A percentile compares a stretch with the other conserved stretches of the same genome.
These are phyloP conservation scores for Heliothis virescens DNA, from an alignment of 1,140 invertebrate genomes.

Conservation along the genomic window DNA sequence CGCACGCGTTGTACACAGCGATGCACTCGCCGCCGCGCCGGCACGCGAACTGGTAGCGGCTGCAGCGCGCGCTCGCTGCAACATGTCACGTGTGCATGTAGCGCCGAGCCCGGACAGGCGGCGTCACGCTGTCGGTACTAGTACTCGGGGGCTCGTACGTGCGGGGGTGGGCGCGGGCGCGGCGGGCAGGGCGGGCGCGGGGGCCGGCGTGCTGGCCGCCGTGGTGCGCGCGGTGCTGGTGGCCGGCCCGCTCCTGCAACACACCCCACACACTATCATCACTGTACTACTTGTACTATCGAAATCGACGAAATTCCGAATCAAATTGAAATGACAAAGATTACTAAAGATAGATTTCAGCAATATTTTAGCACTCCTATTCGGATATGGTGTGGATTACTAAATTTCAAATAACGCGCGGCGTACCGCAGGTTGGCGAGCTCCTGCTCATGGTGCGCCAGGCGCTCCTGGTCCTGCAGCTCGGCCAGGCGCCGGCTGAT, in stretches of 20 bases:
- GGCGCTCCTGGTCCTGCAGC: slow-evolving; percentile 90
- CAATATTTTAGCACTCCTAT: no score
- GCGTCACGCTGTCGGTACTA: no score
- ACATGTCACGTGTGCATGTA: neutral
- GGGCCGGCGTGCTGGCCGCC: slow-evolving; percentile 52
- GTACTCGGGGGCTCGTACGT: no score
- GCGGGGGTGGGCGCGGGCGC: slow-evolving; percentile 32
- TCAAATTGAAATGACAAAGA: no score
- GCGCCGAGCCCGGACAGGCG: neutral
- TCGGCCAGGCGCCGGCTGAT: slow-evolving; percentile 88
- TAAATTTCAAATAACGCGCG: no score
- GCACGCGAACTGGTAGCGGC: slow-evolving; percentile 95
- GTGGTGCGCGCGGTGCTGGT: slow-evolving; percentile 51
- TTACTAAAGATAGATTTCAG: no score
- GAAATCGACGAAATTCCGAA: no score
- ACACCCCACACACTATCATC: neutral
- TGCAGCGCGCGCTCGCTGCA: slow-evolving; percentile 85
- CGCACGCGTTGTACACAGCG: slow-evolving; percentile 97
- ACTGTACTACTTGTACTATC: no score
- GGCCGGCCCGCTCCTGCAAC: slow-evolving; percentile 91
- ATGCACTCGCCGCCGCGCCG: slow-evolving; percentile 95
- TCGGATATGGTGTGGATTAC: no score
- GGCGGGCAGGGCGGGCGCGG: slow-evolving; percentile 47
- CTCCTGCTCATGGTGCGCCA: slow-evolving; percentile 93
- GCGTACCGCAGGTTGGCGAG: slow-evolving; percentile 90